Conservation (phyloP, 2,797 vertebrate genomes). For the Bryconaethiops microstoma region DNA sequence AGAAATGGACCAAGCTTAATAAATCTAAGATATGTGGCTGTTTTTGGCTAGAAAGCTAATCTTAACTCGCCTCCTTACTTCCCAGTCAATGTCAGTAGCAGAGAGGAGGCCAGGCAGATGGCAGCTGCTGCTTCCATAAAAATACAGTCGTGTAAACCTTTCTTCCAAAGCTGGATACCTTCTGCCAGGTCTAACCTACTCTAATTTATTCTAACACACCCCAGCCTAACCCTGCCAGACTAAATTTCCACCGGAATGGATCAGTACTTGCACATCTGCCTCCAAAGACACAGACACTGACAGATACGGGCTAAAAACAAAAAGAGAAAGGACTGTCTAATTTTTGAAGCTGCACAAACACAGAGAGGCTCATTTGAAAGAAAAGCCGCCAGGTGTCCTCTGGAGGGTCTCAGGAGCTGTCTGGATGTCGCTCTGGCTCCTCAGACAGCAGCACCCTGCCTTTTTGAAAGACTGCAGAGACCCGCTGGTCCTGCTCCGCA, state of each 20-base stretch:
- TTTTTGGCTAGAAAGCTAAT: not conserved
- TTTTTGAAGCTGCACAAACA: not conserved
- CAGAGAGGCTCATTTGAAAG: not conserved
- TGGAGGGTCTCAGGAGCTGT: not conserved
- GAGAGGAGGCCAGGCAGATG: not conserved
- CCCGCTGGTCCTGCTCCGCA: not conserved
- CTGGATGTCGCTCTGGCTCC: not conserved
- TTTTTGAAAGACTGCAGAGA: slow-evolving; percentile 36
- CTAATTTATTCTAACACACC: not conserved
- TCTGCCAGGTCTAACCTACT: not conserved
- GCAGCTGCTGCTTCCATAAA: not conserved
- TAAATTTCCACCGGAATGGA: slow-evolving; percentile 41
- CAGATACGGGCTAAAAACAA: not conserved
- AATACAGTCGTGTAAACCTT: not conserved
- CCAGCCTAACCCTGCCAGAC: not conserved
- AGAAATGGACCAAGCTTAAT: no score
- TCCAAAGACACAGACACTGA: no score
- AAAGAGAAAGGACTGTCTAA: no score
- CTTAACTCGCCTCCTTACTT: not conserved
- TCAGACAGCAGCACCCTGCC: not conserved
- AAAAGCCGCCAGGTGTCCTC: not conserved
- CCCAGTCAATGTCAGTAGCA: not conserved
- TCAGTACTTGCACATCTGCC: not conserved
- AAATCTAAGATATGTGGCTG: not conserved
- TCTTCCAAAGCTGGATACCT: not conserved